Evolutionary conservation across 2,797 vertebrate genomes (phyloP).

Genomic region (Typhlichthys subterraneus): DNA sequence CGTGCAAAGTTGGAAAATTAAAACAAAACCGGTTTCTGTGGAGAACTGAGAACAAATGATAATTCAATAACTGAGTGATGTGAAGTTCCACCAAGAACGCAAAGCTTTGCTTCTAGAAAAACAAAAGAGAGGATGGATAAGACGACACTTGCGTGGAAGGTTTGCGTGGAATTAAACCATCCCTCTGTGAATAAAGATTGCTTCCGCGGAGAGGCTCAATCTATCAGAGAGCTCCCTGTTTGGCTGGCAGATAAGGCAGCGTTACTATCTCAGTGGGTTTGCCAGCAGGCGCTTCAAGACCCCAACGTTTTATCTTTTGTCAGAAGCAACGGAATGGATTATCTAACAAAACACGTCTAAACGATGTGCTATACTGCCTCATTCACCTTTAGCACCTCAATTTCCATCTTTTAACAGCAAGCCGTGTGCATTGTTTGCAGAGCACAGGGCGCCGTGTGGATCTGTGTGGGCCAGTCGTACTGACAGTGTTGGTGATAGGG

Average conservation of each 20-base stretch:
- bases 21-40: slow-evolving; percentile 26
- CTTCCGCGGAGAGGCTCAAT: slow-evolving; percentile 46
- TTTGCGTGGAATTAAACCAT: slow-evolving; percentile 55
- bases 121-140: neutral
- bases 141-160: slow-evolving; percentile 18
- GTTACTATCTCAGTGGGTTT: slow-evolving; percentile 49
- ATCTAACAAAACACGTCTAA: slow-evolving; percentile 38
- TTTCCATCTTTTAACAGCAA: slow-evolving; percentile 23
- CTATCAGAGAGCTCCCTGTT: slow-evolving; percentile 50
- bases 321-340: slow-evolving; percentile 54
- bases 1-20: too few relatives aligned
- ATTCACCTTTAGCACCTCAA: slow-evolving; percentile 22
- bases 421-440: slow-evolving; percentile 24
- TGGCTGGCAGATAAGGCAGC: slow-evolving; percentile 56
- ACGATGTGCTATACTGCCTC: slow-evolving; percentile 44
- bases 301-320: slow-evolving; percentile 54
- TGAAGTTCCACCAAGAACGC: slow-evolving; percentile 28
- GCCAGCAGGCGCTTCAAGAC: slow-evolving; percentile 44
- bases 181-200: slow-evolving; percentile 55
- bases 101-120: slow-evolving; percentile 27
- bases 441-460: too few relatives aligned
- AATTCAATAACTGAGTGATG: slow-evolving; percentile 45
- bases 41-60: slow-evolving; percentile 33
- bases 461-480: too few relatives aligned
- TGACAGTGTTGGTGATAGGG: too few relatives aligned